Base-by-base conservation (phyloP, 2,113 vertebrate species). In the Pseudopodoces humilis region DNA sequence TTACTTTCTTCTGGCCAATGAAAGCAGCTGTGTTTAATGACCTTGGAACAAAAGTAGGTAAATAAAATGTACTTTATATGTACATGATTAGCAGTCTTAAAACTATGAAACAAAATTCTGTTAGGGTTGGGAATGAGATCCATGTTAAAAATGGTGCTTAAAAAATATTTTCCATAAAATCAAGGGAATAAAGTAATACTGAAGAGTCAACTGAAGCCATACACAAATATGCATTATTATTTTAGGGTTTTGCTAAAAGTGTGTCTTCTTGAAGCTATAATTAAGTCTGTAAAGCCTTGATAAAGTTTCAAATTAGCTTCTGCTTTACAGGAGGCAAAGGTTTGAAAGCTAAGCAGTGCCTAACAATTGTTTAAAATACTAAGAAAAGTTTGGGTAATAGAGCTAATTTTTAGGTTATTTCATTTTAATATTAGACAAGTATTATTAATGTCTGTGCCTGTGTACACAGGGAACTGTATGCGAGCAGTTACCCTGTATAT, bases 21-120 rank as follows among this genome's bases (percentile, higher is more conserved):
- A 94, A 96, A 95, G 72, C 94, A 95, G 53, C 79, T 95, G 76
- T 93, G 86, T 95, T 97, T 97, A 98, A 97, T 97, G 94, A 97
- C 77, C 92, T 87, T 87, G 78, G 86, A 97, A 94, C 83, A 93
- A 76, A 97, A 96, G 55, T 94, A 94, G 90, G 92, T 97, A 95
- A 96, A 94, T 96, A 96, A 97, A 96, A 89, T 64, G 69, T 69
- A 43, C 65, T 94, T 86, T 82, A 52, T 71, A 46, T 43, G 44
- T 79, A 93, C 1, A 18, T 96, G 93, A 94, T 97, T 95, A 97
- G 63, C 59, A 88, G 68, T 92, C 55, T 84, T 88, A 63, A 84
- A 93, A 72, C 28, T 71, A 58, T 49, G 64, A 89, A 95, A 39
- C 39, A 53, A 37, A 85, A 13, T 95, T 96, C 83, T 74, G 63